phyloP scores from a whole-genome alignment of 2,888 invertebrate species.

The Tiliacea aurago region DNA sequence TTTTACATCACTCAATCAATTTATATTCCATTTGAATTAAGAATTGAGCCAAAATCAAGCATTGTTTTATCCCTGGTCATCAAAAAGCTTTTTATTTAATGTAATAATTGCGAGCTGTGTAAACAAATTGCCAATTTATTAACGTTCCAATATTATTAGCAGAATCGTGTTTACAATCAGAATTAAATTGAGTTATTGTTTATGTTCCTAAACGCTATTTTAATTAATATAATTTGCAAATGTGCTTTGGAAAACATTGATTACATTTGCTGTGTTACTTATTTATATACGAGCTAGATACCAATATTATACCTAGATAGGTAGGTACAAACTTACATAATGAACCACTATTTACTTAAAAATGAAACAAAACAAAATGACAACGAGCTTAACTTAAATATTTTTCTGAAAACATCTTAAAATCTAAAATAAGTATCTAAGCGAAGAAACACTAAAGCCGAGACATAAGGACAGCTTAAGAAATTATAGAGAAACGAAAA shows the following conservation, averaged over 20 bases:
- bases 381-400: slow-evolving; percentile 17
- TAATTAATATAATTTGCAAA: slow-evolving; percentile 19
- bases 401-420: slow-evolving; percentile 32
- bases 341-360: background rate
- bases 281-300: background rate
- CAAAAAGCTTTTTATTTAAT: slow-evolving; percentile 44
- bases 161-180: slow-evolving; percentile 45
- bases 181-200: slow-evolving; percentile 53
- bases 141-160: slow-evolving; percentile 44
- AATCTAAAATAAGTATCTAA: slow-evolving; percentile 40
- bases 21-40: slow-evolving; percentile 37
- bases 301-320: background rate
- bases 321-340: background rate
- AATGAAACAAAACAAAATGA: slow-evolving; percentile 3
- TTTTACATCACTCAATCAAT: slow-evolving; percentile 41
- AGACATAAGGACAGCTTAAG: slow-evolving; percentile 39
- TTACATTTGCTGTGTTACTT: slow-evolving; percentile 5
- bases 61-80: slow-evolving; percentile 29
- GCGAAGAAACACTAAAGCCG: slow-evolving; percentile 29
- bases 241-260: slow-evolving; percentile 15
- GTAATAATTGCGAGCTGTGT: slow-evolving; percentile 43
- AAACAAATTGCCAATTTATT: slow-evolving; percentile 59
- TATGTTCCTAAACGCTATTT: slow-evolving; percentile 27
- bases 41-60: slow-evolving; percentile 32
- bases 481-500: slow-evolving; percentile 45